Evolutionary conservation across 2,113 vertebrate species (phyloP), one percentile per base, ranked within the genome.

Genomic region (Psettodes erumei): DNA sequence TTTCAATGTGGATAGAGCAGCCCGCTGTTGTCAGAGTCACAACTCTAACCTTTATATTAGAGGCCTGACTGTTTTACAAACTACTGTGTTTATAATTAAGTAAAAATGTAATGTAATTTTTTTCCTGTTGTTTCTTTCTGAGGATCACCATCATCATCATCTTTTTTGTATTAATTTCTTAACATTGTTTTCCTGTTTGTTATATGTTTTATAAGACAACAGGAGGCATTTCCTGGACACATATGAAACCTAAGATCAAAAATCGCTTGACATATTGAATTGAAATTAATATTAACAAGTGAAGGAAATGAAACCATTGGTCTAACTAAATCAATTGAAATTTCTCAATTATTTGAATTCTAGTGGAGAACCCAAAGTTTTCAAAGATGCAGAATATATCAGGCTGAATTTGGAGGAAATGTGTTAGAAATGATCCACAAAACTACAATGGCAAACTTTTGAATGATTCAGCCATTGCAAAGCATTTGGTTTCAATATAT

Each of bases 1-100:
- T 93, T 90, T 91, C 84, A 93, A 90, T 93, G 75, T 69, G 72
- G 50, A 73, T 60, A 68, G 66, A 85, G 64, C 50, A 21, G 58
- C 82, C 71, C 70, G 71, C 68, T 80, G 80, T 71, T 75, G 68
- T 84, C 62, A 65, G 58, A 78, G 56, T 74, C 63, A 45, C 27
- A 40, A 58, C 45, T 56, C 63, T 8, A 43, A 53, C 60, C 43
- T 82, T 68, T 62, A 33, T 65, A 30, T 77, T 33, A 30, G 12
- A 65, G 56, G 47, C 40, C 35, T 67, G 54, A 37, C 15, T 51
- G 5, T 70, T 65, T 70, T 35, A 37, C 7, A 4, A 67, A 64
- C 12, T 2, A 69, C 54, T 18, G 6, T 62, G n/a, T 42, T 12
- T 63, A 73, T 47, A 30, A 56, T 30, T 5, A 32, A 47, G 27